Base-by-base conservation (phyloP, 2,113 vertebrate genomes). In the Cichladusa arquata region DNA sequence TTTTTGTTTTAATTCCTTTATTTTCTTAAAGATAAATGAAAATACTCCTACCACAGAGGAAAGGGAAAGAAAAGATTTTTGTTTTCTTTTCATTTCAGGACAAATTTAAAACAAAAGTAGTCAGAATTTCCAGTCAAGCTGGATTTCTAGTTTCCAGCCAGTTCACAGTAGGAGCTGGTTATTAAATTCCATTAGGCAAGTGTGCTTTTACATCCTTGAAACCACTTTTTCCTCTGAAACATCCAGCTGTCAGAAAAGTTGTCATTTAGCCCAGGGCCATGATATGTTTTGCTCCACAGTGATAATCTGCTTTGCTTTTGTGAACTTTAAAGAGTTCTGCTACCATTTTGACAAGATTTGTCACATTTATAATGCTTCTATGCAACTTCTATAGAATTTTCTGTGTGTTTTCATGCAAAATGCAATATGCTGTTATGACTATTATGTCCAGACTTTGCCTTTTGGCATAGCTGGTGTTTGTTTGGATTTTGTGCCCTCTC, bases 241-340 rank as follows among this genome's bases (percentile, higher is more conserved):
- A 54, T 44, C 17, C 47, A 85, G 28, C 56, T 92, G 65, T 79
- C 85, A 90, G 44, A 71, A 81, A 61, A 54, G 19, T 66, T 93
- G 56, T 50, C 34, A 42, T 66, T 89, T 84, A 93, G 73, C 42
- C 50, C 42, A 48, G 19, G 48, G 18, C 38, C 53, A 44, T 67
- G 65, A 34, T 71, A 62, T 53, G 7, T 66, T 79, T 81, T 79
- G 5, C 64, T 85, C 34, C 34, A 76, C 19, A 67, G 26, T 56
- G 26, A 56, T 40, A 85, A 74, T 67, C 19, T 67, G 20, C 36
- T 65, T 73, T 87, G 54, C 5, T 87, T 92, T 89, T 82, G 29
- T 85, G 65, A 88, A 74, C 25, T 79, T 74, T 51, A n/a, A 60
- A 79, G 57, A 71, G 17, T 54, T 54, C 42, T 66, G 8, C 19